Evolutionary conservation across 2,113 vertebrate species (phyloP).

Genomic region (Oncorhynchus gorbuscha): DNA sequence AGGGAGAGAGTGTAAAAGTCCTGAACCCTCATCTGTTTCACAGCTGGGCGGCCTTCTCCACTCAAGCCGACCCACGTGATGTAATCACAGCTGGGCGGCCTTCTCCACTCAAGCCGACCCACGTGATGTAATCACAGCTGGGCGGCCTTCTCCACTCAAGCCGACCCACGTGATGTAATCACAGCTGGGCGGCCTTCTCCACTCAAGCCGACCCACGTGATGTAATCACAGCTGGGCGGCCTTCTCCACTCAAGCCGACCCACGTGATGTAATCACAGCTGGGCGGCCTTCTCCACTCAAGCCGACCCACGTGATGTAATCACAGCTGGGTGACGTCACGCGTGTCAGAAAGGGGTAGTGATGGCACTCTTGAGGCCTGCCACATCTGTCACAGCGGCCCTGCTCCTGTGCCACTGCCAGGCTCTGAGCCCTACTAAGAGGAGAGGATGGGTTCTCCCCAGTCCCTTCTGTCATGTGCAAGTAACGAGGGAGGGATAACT

Average conservation of each 20-base stretch:
- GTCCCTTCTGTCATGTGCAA: background rate
- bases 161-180: conserved; percentile 16
- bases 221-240: too few relatives aligned
- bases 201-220: too few relatives aligned
- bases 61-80: conserved; percentile 10
- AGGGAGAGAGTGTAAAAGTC: background rate
- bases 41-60: too few relatives aligned
- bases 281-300: too few relatives aligned
- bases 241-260: too few relatives aligned
- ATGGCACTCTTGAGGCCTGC: conserved; percentile 45
- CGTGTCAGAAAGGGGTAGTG: conserved; percentile 41
- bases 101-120: too few relatives aligned
- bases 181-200: background rate
- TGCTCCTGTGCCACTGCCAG: conserved; percentile 10
- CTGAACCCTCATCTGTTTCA: background rate
- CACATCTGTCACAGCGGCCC: conserved; percentile 48
- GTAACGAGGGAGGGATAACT: too few relatives aligned
- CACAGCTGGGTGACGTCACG: conserved; percentile 24
- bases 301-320: conserved; percentile 16
- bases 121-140: conserved; percentile 23
- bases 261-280: too few relatives aligned
- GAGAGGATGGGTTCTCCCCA: background rate
- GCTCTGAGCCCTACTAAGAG: conserved; percentile 3
- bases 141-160: too few relatives aligned
- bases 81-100: conserved; percentile 20